Base-by-base conservation (phyloP, 1,140 invertebrate species). In the Temnothorax curvispinosus region DNA sequence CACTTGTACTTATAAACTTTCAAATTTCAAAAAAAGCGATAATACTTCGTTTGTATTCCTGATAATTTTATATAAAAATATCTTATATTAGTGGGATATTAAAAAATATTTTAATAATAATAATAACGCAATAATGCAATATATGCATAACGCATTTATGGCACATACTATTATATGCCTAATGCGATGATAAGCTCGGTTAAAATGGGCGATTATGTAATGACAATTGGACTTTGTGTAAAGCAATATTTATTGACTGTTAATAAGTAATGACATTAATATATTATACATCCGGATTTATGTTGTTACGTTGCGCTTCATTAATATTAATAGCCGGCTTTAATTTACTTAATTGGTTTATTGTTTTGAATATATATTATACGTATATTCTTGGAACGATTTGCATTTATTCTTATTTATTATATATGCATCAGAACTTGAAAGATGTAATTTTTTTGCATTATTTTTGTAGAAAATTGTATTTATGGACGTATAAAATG, bases 161-260 rank as follows among this genome's bases (percentile, higher is more conserved):
- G 27, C 27, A 27, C 0, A 27, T 27, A 27, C 27, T 27, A 27
- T 27, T 27, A 1, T 27, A 35, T 35, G 15, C 18, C 18, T 50
- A 38, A 35, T 9, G 21, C 35, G 35, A 50, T 67, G n/a, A 5
- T 35, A 69, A 13, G 11, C 9, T 27, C 15, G n/a, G 69, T 81
- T 71, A 54, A 71, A 81, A 41, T 41, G 9, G 2, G 4, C 13
- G 38, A 64, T 72, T 74, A 47, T 60, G n/a, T 60, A 75, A 78
- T 41, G 52, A 62, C 60, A 64, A 65, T 64, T 65, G 35, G 9
- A 78, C 75, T 85, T 85, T 64, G 50, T 27, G n/a, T 44, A 13
- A 54, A 52, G 6, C 56, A 75, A 78, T 85, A 85, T 77, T 85
- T 80, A 64, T 85, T 56, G 35, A 32, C n/a, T 52, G 38, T 76